phyloP scores from a whole-genome alignment of 2,888 invertebrate genomes.

The Agrilus biguttatus region DNA sequence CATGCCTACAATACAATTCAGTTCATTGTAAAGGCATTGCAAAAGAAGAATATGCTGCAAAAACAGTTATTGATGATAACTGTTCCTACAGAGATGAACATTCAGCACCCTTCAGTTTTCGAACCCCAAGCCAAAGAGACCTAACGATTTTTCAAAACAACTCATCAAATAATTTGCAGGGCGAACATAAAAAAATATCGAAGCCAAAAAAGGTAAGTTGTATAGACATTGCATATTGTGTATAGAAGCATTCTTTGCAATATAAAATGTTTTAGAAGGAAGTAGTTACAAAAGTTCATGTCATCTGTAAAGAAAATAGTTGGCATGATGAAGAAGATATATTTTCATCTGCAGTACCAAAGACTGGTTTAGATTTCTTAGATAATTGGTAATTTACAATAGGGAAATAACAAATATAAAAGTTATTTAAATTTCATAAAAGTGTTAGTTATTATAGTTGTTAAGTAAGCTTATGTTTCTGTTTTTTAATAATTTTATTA shows the following conservation, averaged over 20 bases:
- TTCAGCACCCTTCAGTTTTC: constrained; percentile 75
- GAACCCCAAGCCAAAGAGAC: constrained; percentile 69
- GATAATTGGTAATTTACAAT: constrained; percentile 43
- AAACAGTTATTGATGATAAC: constrained; percentile 45
- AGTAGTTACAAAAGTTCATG: not conserved
- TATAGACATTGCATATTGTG: too few species aligned
- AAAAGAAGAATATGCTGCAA: constrained; percentile 35
- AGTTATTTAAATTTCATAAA: not conserved
- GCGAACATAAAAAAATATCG: not conserved
- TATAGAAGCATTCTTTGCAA: too few species aligned
- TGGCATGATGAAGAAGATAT: not conserved
- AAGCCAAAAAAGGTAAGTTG: too few species aligned
- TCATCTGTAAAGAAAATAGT: too few species aligned
- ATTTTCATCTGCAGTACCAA: constrained; percentile 30
- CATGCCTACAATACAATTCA: constrained; percentile 41
- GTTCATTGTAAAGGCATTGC: constrained; percentile 8
- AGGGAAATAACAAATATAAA: not conserved
- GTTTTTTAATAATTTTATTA: not conserved
- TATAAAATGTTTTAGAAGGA: constrained; percentile 4
- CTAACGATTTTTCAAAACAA: constrained; percentile 33
- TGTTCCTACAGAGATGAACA: constrained; percentile 61
- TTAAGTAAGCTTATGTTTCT: not conserved
- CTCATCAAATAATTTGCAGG: constrained; percentile 4
- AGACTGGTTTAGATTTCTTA: constrained; percentile 46
- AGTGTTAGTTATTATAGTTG: not conserved